phyloP scores from a whole-genome alignment of 2,888 invertebrate genomes.

The Nomada hirtipes region DNA sequence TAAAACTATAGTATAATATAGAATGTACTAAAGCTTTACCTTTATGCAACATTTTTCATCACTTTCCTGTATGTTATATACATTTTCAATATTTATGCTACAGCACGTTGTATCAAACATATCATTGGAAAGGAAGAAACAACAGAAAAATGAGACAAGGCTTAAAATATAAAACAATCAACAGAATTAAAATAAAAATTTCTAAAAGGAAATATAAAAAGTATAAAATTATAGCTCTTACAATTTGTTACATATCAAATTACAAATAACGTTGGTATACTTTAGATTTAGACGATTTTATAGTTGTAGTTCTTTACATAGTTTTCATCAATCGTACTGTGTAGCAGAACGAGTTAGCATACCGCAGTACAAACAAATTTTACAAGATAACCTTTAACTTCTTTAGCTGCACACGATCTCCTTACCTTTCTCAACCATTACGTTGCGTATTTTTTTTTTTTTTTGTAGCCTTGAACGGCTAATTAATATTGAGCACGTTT shows the following conservation, averaged over 20 bases:
- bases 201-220: background rate
- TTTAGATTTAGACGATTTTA: background rate
- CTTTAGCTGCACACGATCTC: no score
- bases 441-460: no score
- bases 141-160: background rate
- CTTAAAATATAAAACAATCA: slow-evolving; percentile 12
- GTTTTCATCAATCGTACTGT: background rate
- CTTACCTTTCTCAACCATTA: no score
- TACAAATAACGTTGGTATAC: background rate
- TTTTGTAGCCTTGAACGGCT: no score
- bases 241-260: background rate
- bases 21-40: background rate
- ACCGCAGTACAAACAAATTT: no score
- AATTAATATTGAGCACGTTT: background rate
- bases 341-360: no score
- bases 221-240: background rate
- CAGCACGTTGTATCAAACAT: background rate
- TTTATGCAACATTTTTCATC: background rate
- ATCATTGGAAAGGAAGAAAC: background rate
- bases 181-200: slow-evolving; percentile 8
- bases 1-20: background rate
- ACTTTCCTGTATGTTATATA: background rate
- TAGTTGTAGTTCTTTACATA: background rate
- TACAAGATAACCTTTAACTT: no score
- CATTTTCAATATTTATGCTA: background rate